phyloP scores from a whole-genome alignment of 2,888 invertebrate genomes.

The Microctonus brassicae region DNA sequence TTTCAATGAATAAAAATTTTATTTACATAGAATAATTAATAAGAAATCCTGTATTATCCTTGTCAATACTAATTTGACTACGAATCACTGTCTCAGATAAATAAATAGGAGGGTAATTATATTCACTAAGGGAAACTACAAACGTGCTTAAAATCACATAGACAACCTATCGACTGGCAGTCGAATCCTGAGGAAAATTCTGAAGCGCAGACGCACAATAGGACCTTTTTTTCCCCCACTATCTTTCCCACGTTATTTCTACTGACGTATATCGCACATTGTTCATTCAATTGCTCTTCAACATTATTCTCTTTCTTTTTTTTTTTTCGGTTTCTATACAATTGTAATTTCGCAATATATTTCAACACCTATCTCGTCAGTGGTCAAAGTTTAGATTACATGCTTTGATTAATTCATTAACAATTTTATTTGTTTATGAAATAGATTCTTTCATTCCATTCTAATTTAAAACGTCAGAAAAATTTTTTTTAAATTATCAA shows the following conservation, averaged over 20 bases:
- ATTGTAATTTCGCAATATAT: neutral
- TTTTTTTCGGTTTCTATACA: neutral
- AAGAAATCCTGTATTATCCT: neutral
- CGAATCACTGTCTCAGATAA: neutral
- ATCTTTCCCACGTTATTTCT: neutral
- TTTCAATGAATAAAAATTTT: too few relatives aligned
- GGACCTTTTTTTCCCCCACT: constrained; percentile 41
- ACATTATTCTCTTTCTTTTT: neutral
- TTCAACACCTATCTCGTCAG: neutral
- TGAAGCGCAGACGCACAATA: constrained; percentile 55
- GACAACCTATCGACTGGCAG: constrained; percentile 57
- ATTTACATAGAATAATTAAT: too few relatives aligned
- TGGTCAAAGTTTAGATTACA: neutral
- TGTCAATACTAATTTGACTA: neutral
- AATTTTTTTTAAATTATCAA: too few relatives aligned
- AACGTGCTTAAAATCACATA: constrained; percentile 29
- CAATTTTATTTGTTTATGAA: too few relatives aligned
- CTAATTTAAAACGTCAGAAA: neutral
- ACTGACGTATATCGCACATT: neutral
- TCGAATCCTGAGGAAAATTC: constrained; percentile 45
- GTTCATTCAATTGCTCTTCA: constrained; percentile 14
- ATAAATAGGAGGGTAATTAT: too few relatives aligned
- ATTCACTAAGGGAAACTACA: too few relatives aligned
- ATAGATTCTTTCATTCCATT: too few relatives aligned
- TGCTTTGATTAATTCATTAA: too few relatives aligned